These are phyloP conservation scores for Caenorhabditis briggsae DNA, from an alignment of 1,140 invertebrate species.

Conservation along the genomic window DNA sequence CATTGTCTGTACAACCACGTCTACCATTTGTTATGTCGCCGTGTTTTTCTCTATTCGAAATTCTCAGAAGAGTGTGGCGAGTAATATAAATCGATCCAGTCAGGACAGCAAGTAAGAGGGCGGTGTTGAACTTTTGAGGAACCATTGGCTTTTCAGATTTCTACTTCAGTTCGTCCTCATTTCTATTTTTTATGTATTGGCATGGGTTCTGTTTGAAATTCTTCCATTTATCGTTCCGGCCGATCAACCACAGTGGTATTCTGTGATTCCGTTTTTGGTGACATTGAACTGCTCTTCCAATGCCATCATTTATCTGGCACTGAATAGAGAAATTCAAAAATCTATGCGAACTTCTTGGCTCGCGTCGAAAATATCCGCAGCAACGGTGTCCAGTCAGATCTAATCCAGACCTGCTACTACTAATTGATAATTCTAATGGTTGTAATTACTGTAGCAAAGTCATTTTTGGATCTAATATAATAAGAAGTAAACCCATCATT, in stretches of 20 bases:
- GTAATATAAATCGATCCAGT: not conserved
- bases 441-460: too few relatives aligned
- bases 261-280: not conserved
- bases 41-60: not conserved
- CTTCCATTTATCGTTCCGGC: not conserved
- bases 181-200: not conserved
- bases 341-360: not conserved
- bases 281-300: constrained; percentile 9
- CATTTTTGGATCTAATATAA: too few relatives aligned
- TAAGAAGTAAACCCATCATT: too few relatives aligned
- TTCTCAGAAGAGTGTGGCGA: not conserved
- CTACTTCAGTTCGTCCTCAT: constrained; percentile 14
- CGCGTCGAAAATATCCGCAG: not conserved
- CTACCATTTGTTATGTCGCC: not conserved
- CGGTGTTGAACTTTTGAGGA: not conserved
- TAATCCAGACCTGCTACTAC: not conserved
- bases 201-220: constrained; percentile 1
- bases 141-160: not conserved
- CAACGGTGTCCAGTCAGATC: not conserved
- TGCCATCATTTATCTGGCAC: not conserved
- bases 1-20: not conserved
- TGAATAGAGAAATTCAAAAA: not conserved
- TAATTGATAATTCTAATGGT: not conserved
- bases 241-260: not conserved
- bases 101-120: not conserved